Evolutionary conservation across 2,797 vertebrate genomes (phyloP).

Genomic region (Microchirus variegatus): DNA sequence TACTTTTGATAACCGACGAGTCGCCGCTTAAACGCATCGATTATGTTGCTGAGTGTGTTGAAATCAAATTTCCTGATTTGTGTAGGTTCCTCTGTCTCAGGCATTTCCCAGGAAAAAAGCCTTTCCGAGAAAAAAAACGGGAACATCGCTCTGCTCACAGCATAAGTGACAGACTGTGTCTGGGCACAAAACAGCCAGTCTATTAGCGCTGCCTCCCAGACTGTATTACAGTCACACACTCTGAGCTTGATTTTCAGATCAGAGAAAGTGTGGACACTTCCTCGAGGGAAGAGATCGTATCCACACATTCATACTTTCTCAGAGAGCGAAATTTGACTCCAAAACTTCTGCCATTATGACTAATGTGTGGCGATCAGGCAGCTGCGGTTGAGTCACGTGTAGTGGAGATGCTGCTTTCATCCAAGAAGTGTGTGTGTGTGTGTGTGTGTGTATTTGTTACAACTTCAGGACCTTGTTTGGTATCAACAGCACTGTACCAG

Average conservation of each 20-base stretch:
- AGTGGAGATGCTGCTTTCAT: constrained; percentile 6
- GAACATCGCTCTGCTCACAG: constrained; percentile 6
- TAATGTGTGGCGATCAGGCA: constrained; percentile 1
- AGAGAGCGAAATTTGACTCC: constrained; percentile 39
- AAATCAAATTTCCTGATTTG: neutral
- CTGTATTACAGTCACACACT: constrained; percentile 17
- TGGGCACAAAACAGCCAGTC: neutral
- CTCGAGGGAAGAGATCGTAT: constrained; percentile 25
- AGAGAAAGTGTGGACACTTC: constrained; percentile 10
- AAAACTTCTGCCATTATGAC: constrained; percentile 18
- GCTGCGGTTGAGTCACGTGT: constrained; percentile 41
- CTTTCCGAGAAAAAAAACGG: constrained; percentile 26
- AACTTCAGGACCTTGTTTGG: no score
- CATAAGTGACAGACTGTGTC: neutral
- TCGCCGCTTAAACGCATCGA: no score
- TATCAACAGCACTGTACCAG: no score
- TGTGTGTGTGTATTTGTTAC: neutral
- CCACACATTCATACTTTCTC: constrained; percentile 8
- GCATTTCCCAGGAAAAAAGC: constrained; percentile 13
- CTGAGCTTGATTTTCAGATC: constrained; percentile 10
- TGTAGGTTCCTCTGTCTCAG: neutral
- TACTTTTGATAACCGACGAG: no score
- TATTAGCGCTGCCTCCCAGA: neutral
- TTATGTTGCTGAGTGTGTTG: neutral
- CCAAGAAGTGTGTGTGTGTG: neutral